These are phyloP conservation scores for Proteles cristata DNA, from an alignment of 2,113 vertebrate genomes.

Conservation along the genomic window DNA sequence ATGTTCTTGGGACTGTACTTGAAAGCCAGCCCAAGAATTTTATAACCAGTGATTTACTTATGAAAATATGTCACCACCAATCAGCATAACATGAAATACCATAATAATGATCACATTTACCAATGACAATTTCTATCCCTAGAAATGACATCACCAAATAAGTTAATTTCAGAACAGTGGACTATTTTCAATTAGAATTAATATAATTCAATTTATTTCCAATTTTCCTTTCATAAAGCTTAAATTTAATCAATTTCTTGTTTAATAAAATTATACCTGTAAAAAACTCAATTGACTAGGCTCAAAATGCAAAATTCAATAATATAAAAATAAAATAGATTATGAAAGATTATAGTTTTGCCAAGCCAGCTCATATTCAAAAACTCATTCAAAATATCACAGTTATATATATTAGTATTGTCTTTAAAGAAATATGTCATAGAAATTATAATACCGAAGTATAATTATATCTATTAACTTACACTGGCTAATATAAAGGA, in stretches of 20 bases:
- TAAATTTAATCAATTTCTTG: constrained; percentile 55
- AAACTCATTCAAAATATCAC: not conserved
- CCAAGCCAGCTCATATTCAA: not conserved
- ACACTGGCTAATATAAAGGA: not conserved
- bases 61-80: constrained; percentile 26
- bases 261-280: constrained; percentile 26
- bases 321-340: not conserved
- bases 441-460: not conserved
- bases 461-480: not conserved
- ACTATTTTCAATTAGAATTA: constrained; percentile 47
- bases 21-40: not conserved
- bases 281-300: constrained; percentile 45
- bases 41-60: constrained; percentile 39
- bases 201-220: constrained; percentile 44
- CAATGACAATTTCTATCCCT: not conserved
- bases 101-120: constrained; percentile 46
- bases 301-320: constrained; percentile 44
- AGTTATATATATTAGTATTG: not conserved
- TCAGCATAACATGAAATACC: not conserved
- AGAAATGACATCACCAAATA: constrained; percentile 32
- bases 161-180: constrained; percentile 25
- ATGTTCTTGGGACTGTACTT: not conserved
- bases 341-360: constrained; percentile 13
- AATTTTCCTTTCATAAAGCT: constrained; percentile 31
- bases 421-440: not conserved